A percentile compares a stretch with the other conserved stretches of the same genome.
Evolutionary conservation across 2,113 vertebrate species (phyloP).

Genomic region (Siphamia tubifer): DNA sequence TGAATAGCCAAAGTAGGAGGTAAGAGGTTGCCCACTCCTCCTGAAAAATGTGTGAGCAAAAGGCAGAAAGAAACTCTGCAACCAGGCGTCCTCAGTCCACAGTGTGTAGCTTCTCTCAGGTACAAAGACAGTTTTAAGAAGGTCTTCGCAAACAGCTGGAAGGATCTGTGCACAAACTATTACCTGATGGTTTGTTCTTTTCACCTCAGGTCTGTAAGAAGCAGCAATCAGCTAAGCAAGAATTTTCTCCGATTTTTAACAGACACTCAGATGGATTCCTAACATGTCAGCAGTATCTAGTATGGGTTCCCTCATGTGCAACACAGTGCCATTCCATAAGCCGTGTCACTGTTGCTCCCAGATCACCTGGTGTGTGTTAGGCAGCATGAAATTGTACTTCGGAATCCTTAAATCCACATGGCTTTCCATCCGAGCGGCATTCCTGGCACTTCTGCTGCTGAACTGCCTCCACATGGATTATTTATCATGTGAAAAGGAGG

Average conservation of each 20-base stretch:
- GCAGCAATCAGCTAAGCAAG: not conserved
- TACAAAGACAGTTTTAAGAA: not conserved
- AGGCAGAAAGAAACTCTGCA: not conserved
- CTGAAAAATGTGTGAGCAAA: conserved; percentile 1
- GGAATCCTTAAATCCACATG: conserved; percentile 39
- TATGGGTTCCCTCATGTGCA: conserved; percentile 21
- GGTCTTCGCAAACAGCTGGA: not conserved
- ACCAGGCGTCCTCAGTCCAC: too few relatives aligned
- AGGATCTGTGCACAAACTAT: too few relatives aligned
- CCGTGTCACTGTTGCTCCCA: not conserved
- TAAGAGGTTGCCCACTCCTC: not conserved
- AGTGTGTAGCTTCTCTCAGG: too few relatives aligned
- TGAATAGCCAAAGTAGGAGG: conserved; percentile 2
- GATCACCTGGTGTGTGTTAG: not conserved
- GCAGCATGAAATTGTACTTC: not conserved
- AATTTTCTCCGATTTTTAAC: not conserved
- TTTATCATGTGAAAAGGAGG: conserved; percentile 42
- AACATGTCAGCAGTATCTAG: conserved; percentile 22
- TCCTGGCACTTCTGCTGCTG: conserved; percentile 33
- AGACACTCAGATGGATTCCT: conserved; percentile 17
- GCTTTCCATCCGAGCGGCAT: conserved; percentile 24
- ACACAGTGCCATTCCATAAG: conserved; percentile 11
- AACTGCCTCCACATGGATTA: conserved; percentile 63
- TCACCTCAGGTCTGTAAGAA: not conserved
- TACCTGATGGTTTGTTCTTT: too few relatives aligned